A percentile compares a stretch with the other conserved stretches of the same genome.
Conservation (phyloP, 2,888 invertebrate genomes). For the Fragum fragum region DNA sequence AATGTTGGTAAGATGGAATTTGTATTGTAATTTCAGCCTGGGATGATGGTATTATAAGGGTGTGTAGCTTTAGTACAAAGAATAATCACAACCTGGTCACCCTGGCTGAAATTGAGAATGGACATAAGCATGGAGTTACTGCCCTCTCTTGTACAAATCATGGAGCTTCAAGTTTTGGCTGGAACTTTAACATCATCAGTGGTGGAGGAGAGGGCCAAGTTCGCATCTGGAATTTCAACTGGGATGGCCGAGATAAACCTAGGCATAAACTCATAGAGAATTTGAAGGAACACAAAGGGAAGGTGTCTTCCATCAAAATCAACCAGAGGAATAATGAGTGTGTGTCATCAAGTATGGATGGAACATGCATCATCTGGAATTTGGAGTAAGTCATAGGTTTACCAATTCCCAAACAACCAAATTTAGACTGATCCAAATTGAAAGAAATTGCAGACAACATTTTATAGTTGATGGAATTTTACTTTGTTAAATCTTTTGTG, state of each 20-base stretch:
- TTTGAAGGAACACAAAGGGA: conserved; percentile 96
- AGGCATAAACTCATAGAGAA: conserved; percentile 71
- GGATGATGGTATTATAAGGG: conserved; percentile 87
- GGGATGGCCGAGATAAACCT: conserved; percentile 61
- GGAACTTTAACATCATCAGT: conserved; percentile 90
- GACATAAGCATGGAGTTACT: conserved; percentile 96
- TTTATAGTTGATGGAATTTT: too few relatives aligned
- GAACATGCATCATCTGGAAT: conserved; percentile 98
- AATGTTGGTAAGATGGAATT: too few relatives aligned
- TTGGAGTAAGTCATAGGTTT: conserved; percentile 90
- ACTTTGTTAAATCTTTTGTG: too few relatives aligned
- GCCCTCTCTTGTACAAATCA: conserved; percentile 92
- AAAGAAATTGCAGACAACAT: too few relatives aligned
- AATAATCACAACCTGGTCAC: conserved; percentile 88
- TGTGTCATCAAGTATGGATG: conserved; percentile 96
- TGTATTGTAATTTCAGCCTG: conserved; percentile 84
- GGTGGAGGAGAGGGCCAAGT: conserved; percentile 97
- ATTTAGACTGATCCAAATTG: too few relatives aligned
- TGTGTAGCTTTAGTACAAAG: conserved; percentile 87
- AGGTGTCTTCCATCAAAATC: conserved; percentile 94
- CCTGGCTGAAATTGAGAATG: conserved; percentile 93
- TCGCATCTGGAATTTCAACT: conserved; percentile 80
- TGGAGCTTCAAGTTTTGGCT: conserved; percentile 87
- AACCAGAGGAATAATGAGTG: conserved; percentile 93
- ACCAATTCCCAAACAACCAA: too few relatives aligned